Percentiles rank a stretch among this genome's conserved stretches.
phyloP scores from a whole-genome alignment of 2,113 vertebrate species.

The Phylloscopus trochilus region DNA sequence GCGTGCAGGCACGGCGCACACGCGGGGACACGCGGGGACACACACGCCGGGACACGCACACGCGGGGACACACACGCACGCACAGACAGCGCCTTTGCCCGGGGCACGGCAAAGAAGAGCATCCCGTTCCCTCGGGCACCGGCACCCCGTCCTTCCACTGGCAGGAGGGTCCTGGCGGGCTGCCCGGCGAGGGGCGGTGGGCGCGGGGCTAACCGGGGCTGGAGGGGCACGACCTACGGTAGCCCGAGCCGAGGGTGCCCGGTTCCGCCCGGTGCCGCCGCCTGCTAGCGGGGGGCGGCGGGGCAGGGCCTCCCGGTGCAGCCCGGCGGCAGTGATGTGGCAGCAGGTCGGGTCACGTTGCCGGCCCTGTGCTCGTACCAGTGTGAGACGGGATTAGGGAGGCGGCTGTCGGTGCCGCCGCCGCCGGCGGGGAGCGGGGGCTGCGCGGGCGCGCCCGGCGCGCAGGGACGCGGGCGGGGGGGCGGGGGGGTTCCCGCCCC shows the following conservation, averaged over 20 bases:
- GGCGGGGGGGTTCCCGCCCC: neutral
- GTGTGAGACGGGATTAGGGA: slow-evolving; percentile 63
- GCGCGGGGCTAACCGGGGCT: neutral
- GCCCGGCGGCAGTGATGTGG: slow-evolving; percentile 61
- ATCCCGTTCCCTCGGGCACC: neutral
- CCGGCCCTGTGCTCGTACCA: slow-evolving; percentile 72
- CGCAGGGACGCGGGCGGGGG: neutral
- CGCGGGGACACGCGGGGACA: neutral
- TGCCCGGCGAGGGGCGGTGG: neutral
- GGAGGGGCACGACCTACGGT: neutral
- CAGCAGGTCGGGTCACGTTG: slow-evolving; percentile 73
- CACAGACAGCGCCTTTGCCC: neutral
- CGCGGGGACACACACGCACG: neutral
- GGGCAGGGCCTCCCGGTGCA: neutral
- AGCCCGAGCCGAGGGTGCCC: neutral
- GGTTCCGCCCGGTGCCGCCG: neutral
- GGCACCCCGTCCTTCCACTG: neutral
- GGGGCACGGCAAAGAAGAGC: neutral
- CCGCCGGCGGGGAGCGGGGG: slow-evolving; percentile 57
- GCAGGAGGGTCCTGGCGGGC: neutral
- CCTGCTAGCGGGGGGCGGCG: neutral
- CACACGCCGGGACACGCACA: neutral
- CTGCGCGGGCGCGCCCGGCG: neutral
- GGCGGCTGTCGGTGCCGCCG: slow-evolving; percentile 50
- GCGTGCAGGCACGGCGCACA: neutral